Conservation (phyloP, 2,797 vertebrate species). For the Heteromormyrus szaboi region DNA sequence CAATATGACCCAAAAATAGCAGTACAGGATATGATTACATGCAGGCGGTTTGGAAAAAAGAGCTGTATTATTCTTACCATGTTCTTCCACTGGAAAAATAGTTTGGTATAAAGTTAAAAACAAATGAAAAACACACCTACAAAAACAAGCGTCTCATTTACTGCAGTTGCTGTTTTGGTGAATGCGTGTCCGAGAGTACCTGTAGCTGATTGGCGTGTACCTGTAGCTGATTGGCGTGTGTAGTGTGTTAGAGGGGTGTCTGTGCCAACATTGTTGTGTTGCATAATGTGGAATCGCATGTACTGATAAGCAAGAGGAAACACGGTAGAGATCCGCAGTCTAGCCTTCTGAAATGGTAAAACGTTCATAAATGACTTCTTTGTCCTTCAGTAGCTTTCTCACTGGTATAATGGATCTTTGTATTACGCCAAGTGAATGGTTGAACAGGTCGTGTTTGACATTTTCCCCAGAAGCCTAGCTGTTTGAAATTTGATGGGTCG, state of each 20-base stretch:
- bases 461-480: neutral
- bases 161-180: neutral
- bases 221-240: neutral
- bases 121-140: constrained; percentile 27
- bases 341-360: neutral
- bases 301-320: neutral
- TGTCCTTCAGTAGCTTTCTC: neutral
- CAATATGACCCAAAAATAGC: constrained; percentile 74
- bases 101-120: constrained; percentile 55
- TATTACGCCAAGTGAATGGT: neutral
- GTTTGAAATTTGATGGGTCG: neutral
- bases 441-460: neutral
- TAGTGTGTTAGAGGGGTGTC: neutral
- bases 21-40: constrained; percentile 33
- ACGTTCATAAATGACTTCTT: neutral
- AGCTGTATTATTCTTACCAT: constrained; percentile 23
- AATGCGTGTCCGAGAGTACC: neutral
- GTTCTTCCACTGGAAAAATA: constrained; percentile 38
- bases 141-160: constrained; percentile 2
- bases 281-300: neutral
- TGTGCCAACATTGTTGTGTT: neutral
- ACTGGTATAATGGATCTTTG: neutral
- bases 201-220: neutral
- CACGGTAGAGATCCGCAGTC: neutral
- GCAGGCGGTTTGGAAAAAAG: constrained; percentile 1